Base-by-base conservation (phyloP, 2,888 invertebrate species). In the Stomorhina lunata region DNA sequence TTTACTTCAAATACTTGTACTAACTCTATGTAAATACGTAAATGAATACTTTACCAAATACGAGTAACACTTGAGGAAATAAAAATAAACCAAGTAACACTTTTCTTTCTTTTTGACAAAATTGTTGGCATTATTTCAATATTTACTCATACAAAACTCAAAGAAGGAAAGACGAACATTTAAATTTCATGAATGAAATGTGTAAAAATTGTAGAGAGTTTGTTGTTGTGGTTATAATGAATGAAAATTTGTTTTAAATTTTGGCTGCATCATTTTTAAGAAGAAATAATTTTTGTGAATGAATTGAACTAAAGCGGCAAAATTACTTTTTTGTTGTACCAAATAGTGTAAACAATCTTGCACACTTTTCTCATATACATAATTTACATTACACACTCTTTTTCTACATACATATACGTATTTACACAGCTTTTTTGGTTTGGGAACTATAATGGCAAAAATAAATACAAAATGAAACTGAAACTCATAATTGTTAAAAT, bases 401-500 rank as follows among this genome's bases (percentile, higher is more conserved):
- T 4, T 10, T 50, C 40, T n/a, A 22, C 6, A 9, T 17, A 20
- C 20, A 2, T 27, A 6, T 20, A n/a, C n/a, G n/a, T n/a, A n/a
- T n/a, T n/a, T n/a, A n/a, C n/a, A n/a, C n/a, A n/a, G n/a, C n/a
- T 4, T 12, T 1, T 53, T 55, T 55, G 25, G 17, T 37, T 25
- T 37, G 12, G 9, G n/a, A 40, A 22, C 20, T 63, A 27, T 25
- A 43, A 37, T 32, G 37, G 15, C 12, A 25, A 53, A 27, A 43
- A 32, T 1, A 59, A 57, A 5, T 25, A 40, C 43, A 50, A 32
- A 57, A 2, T 17, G 4, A 25, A 59, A 27, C 37, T 3, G 15
- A 75, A 40, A 22, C 43, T 29, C 43, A 55, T 69, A 78, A 63
- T 63, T 55, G 43, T 63, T 32, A 66, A 79, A 79, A 66, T 75